Evolutionary conservation across 2,113 vertebrate species (phyloP).

Genomic region (Crocuta crocuta): DNA sequence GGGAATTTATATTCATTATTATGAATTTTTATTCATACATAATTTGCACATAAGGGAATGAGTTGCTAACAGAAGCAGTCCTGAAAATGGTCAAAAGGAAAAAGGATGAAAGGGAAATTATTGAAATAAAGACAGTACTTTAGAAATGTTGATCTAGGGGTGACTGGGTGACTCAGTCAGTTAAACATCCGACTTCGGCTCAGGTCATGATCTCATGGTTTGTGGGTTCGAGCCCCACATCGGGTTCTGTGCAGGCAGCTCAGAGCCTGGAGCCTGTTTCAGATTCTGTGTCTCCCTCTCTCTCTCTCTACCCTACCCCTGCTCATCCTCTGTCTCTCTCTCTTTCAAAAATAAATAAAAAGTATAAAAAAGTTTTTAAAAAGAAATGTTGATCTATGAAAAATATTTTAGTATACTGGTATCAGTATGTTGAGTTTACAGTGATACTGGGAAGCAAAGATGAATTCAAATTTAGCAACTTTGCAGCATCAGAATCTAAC

Average conservation of each 20-base stretch:
- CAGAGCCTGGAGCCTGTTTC: too few species aligned
- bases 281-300: too few species aligned
- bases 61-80: not conserved
- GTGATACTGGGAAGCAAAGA: slow-evolving; percentile 46
- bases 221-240: too few species aligned
- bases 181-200: too few species aligned
- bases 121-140: slow-evolving; percentile 55
- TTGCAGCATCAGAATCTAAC: not conserved
- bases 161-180: too few species aligned
- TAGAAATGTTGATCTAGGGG: not conserved
- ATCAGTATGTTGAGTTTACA: slow-evolving; percentile 60
- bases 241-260: too few species aligned
- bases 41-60: not conserved
- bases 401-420: slow-evolving; percentile 4
- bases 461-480: not conserved
- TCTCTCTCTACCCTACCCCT: too few species aligned
- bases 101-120: slow-evolving; percentile 5
- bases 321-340: too few species aligned
- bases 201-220: too few species aligned
- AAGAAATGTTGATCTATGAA: not conserved
- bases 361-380: too few species aligned
- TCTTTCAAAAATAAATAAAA: too few species aligned
- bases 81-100: not conserved
- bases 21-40: not conserved
- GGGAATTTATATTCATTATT: slow-evolving; percentile 15